Percentiles rank a stretch among this genome's conserved stretches.
Evolutionary conservation across 2,888 invertebrate genomes (phyloP).

Genomic region (Caenorhabditis afra): DNA sequence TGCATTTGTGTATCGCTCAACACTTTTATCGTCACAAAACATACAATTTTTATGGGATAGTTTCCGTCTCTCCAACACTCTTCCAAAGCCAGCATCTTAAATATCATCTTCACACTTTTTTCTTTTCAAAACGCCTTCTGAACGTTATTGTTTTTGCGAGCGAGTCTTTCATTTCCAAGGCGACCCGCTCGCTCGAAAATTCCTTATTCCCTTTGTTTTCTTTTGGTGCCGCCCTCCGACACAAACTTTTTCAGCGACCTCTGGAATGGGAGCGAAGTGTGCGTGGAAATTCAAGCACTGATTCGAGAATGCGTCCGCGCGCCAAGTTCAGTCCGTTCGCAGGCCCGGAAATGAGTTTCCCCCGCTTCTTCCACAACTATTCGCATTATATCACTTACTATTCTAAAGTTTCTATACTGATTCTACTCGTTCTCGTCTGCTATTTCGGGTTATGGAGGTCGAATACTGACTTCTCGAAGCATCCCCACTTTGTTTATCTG

Average conservation of each 20-base stretch:
- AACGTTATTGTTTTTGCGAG: conserved; percentile 11
- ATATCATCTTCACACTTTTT: conserved; percentile 13
- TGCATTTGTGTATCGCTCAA: conserved; percentile 3
- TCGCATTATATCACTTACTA: conserved; percentile 49
- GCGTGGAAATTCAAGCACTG: conserved; percentile 13
- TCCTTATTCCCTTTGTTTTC: conserved; percentile 14
- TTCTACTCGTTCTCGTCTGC: conserved; percentile 4
- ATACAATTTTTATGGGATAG: conserved; percentile 8
- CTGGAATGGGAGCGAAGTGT: conserved; percentile 17
- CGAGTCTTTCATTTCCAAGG: conserved; percentile 14
- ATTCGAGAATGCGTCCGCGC: background rate
- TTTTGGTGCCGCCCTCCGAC: background rate
- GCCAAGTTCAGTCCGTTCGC: background rate
- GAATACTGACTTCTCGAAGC: conserved; percentile 21
- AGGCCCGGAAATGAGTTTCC: conserved; percentile 1
- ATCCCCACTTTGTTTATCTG: conserved; percentile 50
- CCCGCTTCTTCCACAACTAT: conserved; percentile 22
- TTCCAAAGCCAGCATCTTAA: too few relatives aligned
- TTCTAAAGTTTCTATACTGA: conserved; percentile 11
- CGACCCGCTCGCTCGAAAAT: conserved; percentile 23
- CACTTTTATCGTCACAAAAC: conserved; percentile 24
- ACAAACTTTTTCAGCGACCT: conserved; percentile 6
- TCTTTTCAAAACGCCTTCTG: conserved; percentile 6
- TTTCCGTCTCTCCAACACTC: background rate
- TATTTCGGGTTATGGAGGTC: conserved; percentile 8